Percentiles rank a stretch among this genome's conserved stretches.
phyloP scores from a whole-genome alignment of 2,888 invertebrate genomes.

The Chymomyza procnemis region DNA sequence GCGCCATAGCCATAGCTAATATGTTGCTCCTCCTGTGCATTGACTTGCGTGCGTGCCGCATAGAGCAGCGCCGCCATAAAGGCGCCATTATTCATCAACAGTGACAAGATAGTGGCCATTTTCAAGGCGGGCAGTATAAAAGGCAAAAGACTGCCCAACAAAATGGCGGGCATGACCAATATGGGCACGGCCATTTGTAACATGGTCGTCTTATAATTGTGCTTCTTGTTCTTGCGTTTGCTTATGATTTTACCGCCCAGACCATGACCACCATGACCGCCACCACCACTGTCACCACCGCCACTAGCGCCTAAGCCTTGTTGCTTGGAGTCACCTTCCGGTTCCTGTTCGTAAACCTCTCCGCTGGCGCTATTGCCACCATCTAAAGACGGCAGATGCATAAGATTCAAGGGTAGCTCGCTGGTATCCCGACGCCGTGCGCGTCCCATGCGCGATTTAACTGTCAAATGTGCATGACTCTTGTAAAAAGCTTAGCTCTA shows the following conservation, averaged over 20 bases:
- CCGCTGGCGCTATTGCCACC: conserved; percentile 49
- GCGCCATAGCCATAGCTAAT: conserved; percentile 67
- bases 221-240: conserved; percentile 62
- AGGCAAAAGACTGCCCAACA: conserved; percentile 84
- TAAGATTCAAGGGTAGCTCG: conserved; percentile 49
- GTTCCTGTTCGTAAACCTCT: conserved; percentile 58
- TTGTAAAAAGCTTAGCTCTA: background rate
- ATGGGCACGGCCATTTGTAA: conserved; percentile 80
- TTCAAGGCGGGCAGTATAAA: conserved; percentile 84
- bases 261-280: conserved; percentile 23
- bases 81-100: conserved; percentile 84
- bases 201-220: conserved; percentile 68
- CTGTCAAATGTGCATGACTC: conserved; percentile 24
- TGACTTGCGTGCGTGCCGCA: conserved; percentile 75
- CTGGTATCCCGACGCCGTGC: conserved; percentile 58
- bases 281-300: conserved; percentile 1
- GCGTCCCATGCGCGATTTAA: conserved; percentile 52
- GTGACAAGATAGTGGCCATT: conserved; percentile 82
- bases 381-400: conserved; percentile 48
- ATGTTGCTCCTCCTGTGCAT: conserved; percentile 71
- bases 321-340: conserved; percentile 63
- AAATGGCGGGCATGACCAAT: conserved; percentile 82
- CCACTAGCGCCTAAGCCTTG: conserved; percentile 33
- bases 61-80: conserved; percentile 81
- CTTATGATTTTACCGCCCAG: conserved; percentile 19